Evolutionary conservation across 2,113 vertebrate species (phyloP), one percentile per base, ranked within the genome.

Genomic region (Sceloporus undulatus): DNA sequence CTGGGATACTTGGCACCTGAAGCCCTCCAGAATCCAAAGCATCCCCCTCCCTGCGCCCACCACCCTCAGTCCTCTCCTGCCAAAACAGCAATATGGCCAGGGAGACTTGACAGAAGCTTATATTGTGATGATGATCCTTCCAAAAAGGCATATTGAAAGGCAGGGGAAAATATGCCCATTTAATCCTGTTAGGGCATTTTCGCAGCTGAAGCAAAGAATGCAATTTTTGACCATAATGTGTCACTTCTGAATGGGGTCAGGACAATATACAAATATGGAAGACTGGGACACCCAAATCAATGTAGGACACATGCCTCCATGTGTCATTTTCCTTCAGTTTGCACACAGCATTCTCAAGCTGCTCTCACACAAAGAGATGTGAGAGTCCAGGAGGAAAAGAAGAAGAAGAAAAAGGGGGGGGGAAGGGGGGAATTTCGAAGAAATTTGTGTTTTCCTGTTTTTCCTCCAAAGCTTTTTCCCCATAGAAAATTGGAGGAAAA

Each of bases 1-100:
- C 40, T 34, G 73, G 48, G 70, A 21, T 25, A 68, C 14, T 25
- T 80, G 86, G 48, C 0, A 9, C 27, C 89, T 76, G 19, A 70
- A 68, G n/a, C 62, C 79, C 76, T 79, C 78, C 21, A 71, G 34
- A 59, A 80, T 59, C 52, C 78, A 81, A 87, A 81, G 68, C 79
- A 66, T 70, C 34, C 42, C 74, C 71, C 34, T 82, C 11, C 18
- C 38, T 34, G 66, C n/a, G 34, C 52, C 48, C 65, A 27, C 1
- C 19, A 21, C 73, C 80, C 40, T 10, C 23, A 76, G 34, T 54
- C 42, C 25, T 68, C 23, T 19, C 59, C 2, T 68, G 71, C 59
- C 73, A 82, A 83, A 82, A 66, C 40, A 25, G 34, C 54, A 48
- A 62, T 34, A 42, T 82, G 54, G 86, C 19, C 8, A 81, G 70